phyloP scores from a whole-genome alignment of 2,797 vertebrate genomes.

The Sylvia borin region DNA sequence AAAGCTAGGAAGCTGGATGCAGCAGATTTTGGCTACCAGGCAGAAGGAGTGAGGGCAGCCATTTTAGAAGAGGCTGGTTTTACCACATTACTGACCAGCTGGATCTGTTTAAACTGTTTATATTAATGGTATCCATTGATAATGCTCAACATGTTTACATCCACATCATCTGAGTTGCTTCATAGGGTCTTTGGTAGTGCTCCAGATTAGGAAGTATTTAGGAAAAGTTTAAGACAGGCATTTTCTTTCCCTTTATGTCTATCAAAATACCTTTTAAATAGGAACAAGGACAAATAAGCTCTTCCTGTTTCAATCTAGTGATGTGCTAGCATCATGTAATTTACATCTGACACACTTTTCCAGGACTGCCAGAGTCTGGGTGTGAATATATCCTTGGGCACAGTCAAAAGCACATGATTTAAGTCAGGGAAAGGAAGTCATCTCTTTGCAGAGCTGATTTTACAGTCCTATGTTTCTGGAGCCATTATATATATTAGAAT shows the following conservation, averaged over 20 bases:
- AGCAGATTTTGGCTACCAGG: neutral
- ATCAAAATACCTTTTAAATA: conserved; percentile 5
- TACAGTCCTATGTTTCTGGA: neutral
- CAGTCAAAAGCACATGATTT: neutral
- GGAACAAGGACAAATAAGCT: neutral
- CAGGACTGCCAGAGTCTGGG: conserved; percentile 49
- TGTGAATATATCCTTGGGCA: conserved; percentile 31
- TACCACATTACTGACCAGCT: neutral
- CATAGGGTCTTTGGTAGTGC: neutral
- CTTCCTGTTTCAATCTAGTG: conserved; percentile 27
- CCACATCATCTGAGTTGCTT: neutral
- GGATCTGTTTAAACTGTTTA: neutral
- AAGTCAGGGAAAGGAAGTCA: neutral
- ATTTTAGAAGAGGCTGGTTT: neutral
- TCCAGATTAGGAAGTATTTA: neutral
- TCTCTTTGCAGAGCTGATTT: neutral
- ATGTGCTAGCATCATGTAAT: conserved; percentile 55
- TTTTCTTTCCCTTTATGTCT: neutral
- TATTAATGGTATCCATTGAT: neutral
- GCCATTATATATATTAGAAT: neutral
- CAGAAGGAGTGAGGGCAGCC: neutral
- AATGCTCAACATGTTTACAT: neutral
- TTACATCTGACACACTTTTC: conserved; percentile 56
- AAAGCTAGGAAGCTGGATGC: neutral
- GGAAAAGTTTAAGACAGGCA: neutral